Evolutionary conservation across 2,888 invertebrate species (phyloP).

Genomic region (Pherbina coryleti): DNA sequence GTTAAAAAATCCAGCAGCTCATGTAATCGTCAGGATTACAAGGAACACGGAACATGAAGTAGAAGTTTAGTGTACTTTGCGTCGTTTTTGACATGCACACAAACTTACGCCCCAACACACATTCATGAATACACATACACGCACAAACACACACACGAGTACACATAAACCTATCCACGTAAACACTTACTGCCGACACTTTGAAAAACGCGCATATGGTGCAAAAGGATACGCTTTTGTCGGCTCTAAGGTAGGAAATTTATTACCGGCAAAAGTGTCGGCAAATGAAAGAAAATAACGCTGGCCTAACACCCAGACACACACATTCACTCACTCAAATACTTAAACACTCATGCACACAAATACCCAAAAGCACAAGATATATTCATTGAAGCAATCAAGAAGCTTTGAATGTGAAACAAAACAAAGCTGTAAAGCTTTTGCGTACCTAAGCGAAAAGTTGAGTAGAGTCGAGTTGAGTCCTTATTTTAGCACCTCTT

Average conservation of each 20-base stretch:
- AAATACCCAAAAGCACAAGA: too few relatives aligned
- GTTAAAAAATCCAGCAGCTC: constrained; percentile 46
- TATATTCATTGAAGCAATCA: constrained; percentile 13
- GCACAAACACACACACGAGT: neutral
- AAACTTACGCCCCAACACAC: too few relatives aligned
- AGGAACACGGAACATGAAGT: constrained; percentile 53
- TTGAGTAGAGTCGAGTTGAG: neutral
- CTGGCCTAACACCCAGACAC: neutral
- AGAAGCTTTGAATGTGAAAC: constrained; percentile 41
- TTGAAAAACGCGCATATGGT: constrained; percentile 51
- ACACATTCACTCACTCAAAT: too few relatives aligned
- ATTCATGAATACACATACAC: too few relatives aligned
- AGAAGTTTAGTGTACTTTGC: constrained; percentile 61
- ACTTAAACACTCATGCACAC: too few relatives aligned
- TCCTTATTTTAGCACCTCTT: constrained; percentile 18
- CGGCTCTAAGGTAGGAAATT: constrained; percentile 62
- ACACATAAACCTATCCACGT: too few relatives aligned
- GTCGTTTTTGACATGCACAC: constrained; percentile 59
- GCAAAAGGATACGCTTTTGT: constrained; percentile 65
- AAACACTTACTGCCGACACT: constrained; percentile 1
- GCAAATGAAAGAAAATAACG: constrained; percentile 23
- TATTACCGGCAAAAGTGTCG: constrained; percentile 63
- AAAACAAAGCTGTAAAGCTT: constrained; percentile 38
- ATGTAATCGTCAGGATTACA: constrained; percentile 46
- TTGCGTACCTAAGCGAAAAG: constrained; percentile 12